These are phyloP conservation scores for Pogonus chalceus DNA, from an alignment of 1,140 invertebrate species.

Conservation along the genomic window DNA sequence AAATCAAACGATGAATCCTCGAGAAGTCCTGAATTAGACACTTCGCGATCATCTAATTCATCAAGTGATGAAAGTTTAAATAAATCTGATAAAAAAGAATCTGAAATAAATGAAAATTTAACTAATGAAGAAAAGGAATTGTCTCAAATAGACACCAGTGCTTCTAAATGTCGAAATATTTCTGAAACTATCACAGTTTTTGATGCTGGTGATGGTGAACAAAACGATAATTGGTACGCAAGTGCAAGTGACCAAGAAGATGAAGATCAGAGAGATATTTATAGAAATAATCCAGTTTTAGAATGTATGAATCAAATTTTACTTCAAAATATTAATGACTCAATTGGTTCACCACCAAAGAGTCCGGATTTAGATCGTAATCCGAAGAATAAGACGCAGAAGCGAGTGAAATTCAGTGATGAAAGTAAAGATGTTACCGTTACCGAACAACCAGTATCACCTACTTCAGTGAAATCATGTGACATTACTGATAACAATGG, in stretches of 20 bases:
- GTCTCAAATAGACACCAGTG: slow-evolving; percentile 27
- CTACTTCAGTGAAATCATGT: not conserved
- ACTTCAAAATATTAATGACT: slow-evolving; percentile 42
- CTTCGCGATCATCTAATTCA: not conserved
- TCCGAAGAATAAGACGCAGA: slow-evolving; percentile 21
- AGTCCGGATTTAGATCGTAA: slow-evolving; percentile 30
- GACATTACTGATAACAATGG: slow-evolving; percentile 16
- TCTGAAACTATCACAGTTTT: slow-evolving; percentile 15
- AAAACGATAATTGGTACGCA: slow-evolving; percentile 58
- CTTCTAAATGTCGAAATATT: not conserved
- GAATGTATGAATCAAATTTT: slow-evolving; percentile 70
- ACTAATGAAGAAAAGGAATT: slow-evolving; percentile 7
- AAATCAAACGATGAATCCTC: slow-evolving; percentile 26
- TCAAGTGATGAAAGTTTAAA: slow-evolving; percentile 9
- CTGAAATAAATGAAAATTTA: slow-evolving; percentile 8
- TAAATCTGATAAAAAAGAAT: slow-evolving; percentile 8
- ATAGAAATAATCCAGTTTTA: slow-evolving; percentile 62
- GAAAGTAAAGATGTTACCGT: slow-evolving; percentile 16
- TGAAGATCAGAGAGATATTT: slow-evolving; percentile 49
- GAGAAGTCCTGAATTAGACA: no score
- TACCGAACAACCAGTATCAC: not conserved
- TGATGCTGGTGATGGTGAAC: slow-evolving; percentile 32
- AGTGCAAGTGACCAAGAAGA: slow-evolving; percentile 58
- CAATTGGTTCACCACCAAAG: slow-evolving; percentile 31
- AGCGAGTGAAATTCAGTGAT: slow-evolving; percentile 33